These are phyloP conservation scores for Ypsolopha scabrella DNA, from an alignment of 2,888 invertebrate species.

Conservation along the genomic window DNA sequence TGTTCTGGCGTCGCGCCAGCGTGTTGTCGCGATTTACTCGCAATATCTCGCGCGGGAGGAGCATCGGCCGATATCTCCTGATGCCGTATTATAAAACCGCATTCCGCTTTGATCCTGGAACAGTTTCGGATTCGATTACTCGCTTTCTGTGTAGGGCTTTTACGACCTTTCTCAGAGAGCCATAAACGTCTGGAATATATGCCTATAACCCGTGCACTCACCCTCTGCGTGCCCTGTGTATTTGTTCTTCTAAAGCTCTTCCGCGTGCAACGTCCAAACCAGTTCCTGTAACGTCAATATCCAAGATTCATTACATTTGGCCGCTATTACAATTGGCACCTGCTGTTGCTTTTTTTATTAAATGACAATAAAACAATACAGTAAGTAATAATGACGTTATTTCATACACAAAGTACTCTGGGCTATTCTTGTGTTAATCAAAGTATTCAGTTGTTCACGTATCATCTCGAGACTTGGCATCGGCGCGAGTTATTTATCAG, in stretches of 20 bases:
- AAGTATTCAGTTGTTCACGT: neutral
- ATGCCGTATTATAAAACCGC: neutral
- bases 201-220: neutral
- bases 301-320: neutral
- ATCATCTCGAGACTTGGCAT: neutral
- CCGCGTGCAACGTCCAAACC: neutral
- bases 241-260: neutral
- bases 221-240: neutral
- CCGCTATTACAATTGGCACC: neutral
- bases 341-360: neutral
- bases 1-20: constrained; percentile 39
- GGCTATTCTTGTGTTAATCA: neutral
- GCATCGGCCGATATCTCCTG: constrained; percentile 18
- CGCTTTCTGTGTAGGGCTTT: neutral
- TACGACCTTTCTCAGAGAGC: neutral
- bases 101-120: neutral
- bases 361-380: neutral
- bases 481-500: neutral
- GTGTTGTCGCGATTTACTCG: constrained; percentile 24
- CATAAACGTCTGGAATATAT: neutral
- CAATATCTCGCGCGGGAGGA: constrained; percentile 16
- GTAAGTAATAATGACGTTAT: neutral
- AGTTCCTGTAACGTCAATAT: neutral
- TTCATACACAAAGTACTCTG: neutral
- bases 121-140: neutral